These are phyloP conservation scores for Protosalanx chinensis DNA, from an alignment of 2,797 vertebrate species.

Conservation along the genomic window DNA sequence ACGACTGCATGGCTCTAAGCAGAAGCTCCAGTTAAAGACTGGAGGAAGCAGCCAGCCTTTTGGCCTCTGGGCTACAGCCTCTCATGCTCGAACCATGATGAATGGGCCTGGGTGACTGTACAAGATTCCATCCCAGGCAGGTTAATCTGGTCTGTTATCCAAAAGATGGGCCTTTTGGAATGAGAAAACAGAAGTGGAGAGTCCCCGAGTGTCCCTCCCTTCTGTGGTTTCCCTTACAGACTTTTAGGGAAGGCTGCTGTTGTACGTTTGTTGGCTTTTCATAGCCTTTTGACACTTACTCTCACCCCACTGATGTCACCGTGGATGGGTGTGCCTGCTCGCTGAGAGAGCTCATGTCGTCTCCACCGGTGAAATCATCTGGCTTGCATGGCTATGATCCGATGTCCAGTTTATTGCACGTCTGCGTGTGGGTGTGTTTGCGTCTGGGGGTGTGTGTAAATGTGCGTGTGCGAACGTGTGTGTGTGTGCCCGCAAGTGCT, in stretches of 20 bases:
- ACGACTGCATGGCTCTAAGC: too few species aligned
- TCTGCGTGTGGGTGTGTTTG: constrained; percentile 14
- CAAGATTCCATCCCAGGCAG: constrained; percentile 32
- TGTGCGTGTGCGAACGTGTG: constrained; percentile 19
- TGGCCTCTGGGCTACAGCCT: too few species aligned
- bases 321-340: neutral
- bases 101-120: constrained; percentile 42
- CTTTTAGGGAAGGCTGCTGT: constrained; percentile 21
- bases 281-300: constrained; percentile 50
- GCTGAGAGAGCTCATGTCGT: neutral
- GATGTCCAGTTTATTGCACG: neutral
- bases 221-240: constrained; percentile 4
- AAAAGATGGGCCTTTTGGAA: too few species aligned
- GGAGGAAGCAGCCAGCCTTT: too few species aligned
- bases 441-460: constrained; percentile 19
- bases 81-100: constrained; percentile 46
- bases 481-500: constrained; percentile 2
- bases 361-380: too few species aligned
- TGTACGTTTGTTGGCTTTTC: constrained; percentile 37
- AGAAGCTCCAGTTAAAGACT: too few species aligned
- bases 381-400: too few species aligned
- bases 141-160: constrained; percentile 35
- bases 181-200: too few species aligned
- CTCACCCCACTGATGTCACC: constrained; percentile 40
- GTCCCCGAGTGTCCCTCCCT: neutral